These are phyloP conservation scores for Scaptomyza pallida DNA, from an alignment of 1,140 invertebrate genomes.

Conservation along the genomic window DNA sequence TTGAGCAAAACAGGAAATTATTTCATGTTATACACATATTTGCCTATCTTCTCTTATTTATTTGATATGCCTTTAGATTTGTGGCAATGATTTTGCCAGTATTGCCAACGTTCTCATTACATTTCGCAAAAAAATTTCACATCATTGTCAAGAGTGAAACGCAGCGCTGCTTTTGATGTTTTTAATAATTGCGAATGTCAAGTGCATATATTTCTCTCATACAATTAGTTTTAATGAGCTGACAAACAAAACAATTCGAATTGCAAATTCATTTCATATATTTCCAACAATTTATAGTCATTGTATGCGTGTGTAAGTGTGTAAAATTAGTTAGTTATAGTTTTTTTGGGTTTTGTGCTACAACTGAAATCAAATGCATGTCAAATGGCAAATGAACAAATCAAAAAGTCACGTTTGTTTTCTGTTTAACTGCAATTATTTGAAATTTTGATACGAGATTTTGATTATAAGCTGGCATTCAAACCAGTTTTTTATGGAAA, in stretches of 20 bases:
- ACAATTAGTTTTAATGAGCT: conserved; percentile 52
- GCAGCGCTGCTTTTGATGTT: not conserved
- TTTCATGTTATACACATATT: conserved; percentile 42
- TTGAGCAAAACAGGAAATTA: conserved; percentile 56
- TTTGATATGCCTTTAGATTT: not conserved
- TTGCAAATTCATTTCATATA: conserved; percentile 27
- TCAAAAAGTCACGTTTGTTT: not conserved
- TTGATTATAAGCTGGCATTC: not conserved
- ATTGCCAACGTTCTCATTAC: conserved; percentile 2
- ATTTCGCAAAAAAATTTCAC: conserved; percentile 11
- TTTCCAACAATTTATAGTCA: not conserved
- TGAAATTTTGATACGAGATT: too few relatives aligned
- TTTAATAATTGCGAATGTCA: conserved; percentile 43
- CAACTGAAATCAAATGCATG: not conserved
- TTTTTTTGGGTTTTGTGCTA: not conserved
- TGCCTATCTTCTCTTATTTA: conserved; percentile 34
- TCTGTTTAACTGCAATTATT: not conserved
- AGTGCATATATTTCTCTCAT: conserved; percentile 45
- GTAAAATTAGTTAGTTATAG: not conserved
- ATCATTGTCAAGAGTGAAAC: conserved; percentile 8
- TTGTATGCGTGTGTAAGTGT: too few relatives aligned
- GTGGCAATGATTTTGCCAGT: conserved; percentile 14
- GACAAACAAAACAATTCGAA: conserved; percentile 26
- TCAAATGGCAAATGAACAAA: not conserved
- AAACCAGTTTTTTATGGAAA: not conserved